Evolutionary conservation across 2,113 vertebrate species (phyloP), one percentile per base, ranked within the genome.

Genomic region (Indicator maculatus): DNA sequence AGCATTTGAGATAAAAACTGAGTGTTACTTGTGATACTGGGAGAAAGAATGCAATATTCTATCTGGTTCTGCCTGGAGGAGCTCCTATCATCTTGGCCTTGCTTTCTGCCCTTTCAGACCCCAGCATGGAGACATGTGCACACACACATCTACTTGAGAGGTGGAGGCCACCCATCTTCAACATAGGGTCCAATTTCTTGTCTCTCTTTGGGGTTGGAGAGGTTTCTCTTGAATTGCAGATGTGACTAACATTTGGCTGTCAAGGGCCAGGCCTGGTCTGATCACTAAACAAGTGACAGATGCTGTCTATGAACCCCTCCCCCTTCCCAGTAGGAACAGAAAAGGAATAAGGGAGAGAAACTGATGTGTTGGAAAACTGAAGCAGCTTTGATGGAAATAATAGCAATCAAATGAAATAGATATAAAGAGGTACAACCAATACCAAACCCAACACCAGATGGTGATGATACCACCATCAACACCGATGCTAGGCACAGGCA

Each of bases 1-100:
- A 95, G 97, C 93, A 90, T 71, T 58, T 61, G 75, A 98, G 98
- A 98, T 98, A 98, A 98, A 90, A 92, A 71, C 72, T 92, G 97
- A 97, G 97, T 97, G 97, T 97, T 97, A 94, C 95, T 97, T 70
- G 92, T 75, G 89, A 95, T 93, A 59, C 55, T 18, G 38, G 76
- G 82, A 75, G 75, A 85, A 91, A 55, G 84, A 93, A 95, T 96
- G 94, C 86, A 96, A 92, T 95, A 89, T 86, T 93, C 47, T 93
- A 74, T 90, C 91, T 89, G 80, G 86, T 72, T 3, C 78, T 72
- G 75, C 55, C 91, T 94, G 89, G 31, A 82, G 70, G 38, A 96
- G 50, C 74, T 77, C 76, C 91, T 86, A 59, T 75, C 74, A 67
- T 82, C 77, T 15, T 11, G 18, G 58, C 50, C 63, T 95, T 31